phyloP scores from a whole-genome alignment of 2,113 vertebrate species.

The Periophthalmus modestus region DNA sequence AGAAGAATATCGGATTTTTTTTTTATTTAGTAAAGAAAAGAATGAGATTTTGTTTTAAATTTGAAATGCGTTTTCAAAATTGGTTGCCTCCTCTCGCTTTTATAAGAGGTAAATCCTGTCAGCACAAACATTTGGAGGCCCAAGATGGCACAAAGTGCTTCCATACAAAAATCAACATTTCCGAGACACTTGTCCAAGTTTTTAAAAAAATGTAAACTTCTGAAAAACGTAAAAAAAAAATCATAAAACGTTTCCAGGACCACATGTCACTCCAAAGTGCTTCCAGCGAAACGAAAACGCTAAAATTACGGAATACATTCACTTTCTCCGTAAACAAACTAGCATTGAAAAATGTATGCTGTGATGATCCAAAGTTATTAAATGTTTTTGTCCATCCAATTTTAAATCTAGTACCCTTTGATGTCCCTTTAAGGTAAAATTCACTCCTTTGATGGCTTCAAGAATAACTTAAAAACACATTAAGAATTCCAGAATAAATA shows the following conservation, averaged over 20 bases:
- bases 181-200: neutral
- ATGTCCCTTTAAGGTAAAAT: neutral
- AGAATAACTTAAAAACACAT: slow-evolving; percentile 60
- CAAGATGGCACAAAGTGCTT: slow-evolving; percentile 44
- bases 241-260: neutral
- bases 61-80: too few species aligned
- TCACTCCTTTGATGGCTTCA: slow-evolving; percentile 17
- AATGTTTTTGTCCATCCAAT: neutral
- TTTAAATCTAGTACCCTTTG: slow-evolving; percentile 23
- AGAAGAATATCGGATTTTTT: too few species aligned
- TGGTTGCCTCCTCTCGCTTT: neutral
- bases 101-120: neutral
- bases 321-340: slow-evolving; percentile 1
- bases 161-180: slow-evolving; percentile 15
- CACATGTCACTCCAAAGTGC: slow-evolving; percentile 53
- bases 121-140: neutral
- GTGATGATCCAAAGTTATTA: neutral
- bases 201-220: neutral
- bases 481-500: slow-evolving; percentile 66
- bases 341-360: neutral
- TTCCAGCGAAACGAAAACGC: slow-evolving; percentile 32
- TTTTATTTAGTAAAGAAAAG: too few species aligned
- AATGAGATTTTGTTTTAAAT: too few species aligned
- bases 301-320: slow-evolving; percentile 56
- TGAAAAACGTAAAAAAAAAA: neutral